Conservation (phyloP, 1,140 invertebrate species). For the Euwallacea fornicatus region DNA sequence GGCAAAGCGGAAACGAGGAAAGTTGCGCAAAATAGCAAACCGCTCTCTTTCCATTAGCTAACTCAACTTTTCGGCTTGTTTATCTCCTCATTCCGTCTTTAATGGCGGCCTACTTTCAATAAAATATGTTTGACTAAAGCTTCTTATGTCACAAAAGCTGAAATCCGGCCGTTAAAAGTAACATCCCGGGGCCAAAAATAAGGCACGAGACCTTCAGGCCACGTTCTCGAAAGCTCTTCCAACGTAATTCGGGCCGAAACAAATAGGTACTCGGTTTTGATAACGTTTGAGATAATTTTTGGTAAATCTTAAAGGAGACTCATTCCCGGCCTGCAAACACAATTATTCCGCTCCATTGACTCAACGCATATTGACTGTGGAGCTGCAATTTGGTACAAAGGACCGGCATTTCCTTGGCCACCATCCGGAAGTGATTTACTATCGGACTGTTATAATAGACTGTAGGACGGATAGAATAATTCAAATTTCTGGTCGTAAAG, state of each 20-base stretch:
- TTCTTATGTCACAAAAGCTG: neutral
- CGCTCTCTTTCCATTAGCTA: no score
- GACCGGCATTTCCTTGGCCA: conserved; percentile 30
- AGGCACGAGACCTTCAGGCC: neutral
- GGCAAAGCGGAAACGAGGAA: neutral
- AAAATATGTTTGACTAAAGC: neutral
- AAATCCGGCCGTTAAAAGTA: neutral
- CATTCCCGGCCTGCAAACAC: conserved; percentile 9
- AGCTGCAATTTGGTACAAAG: conserved; percentile 28
- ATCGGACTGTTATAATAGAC: conserved; percentile 12
- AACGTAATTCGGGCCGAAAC: neutral
- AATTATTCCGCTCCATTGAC: conserved; percentile 26
- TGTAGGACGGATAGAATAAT: conserved; percentile 7
- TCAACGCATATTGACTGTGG: conserved; percentile 20
- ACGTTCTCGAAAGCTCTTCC: neutral
- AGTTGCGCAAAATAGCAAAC: neutral
- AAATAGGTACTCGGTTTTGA: conserved; percentile 4
- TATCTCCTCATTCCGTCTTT: no score
- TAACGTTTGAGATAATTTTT: neutral
- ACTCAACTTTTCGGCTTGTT: no score
- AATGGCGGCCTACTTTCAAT: neutral
- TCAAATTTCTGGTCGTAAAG: neutral
- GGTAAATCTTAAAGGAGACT: neutral
- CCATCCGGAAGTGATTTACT: conserved; percentile 31
- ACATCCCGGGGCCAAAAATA: neutral